phyloP scores from a whole-genome alignment of 2,113 vertebrate species.

The Panurus biarmicus region DNA sequence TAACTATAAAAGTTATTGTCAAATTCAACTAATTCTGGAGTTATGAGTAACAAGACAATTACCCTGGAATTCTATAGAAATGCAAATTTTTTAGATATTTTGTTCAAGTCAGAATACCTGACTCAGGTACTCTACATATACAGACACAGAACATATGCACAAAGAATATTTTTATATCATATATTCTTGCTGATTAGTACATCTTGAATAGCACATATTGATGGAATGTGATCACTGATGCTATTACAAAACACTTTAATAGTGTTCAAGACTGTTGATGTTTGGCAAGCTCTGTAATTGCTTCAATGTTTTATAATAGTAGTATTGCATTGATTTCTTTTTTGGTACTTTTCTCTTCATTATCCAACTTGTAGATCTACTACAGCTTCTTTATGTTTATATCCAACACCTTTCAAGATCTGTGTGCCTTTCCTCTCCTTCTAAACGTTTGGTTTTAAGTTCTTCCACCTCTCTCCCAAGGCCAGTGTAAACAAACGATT shows the following conservation, averaged over 20 bases:
- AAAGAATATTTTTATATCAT: background rate
- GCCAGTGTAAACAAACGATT: background rate
- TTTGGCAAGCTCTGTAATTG: background rate
- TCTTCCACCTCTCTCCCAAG: slow-evolving; percentile 3
- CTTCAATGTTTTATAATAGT: slow-evolving; percentile 3
- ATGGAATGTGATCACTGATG: background rate
- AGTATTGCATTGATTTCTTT: background rate
- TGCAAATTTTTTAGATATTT: background rate
- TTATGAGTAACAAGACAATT: background rate
- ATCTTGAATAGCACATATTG: background rate
- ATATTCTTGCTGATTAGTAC: background rate
- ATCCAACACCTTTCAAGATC: background rate
- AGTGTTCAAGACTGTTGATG: background rate
- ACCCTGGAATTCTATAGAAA: background rate
- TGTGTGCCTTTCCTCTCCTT: background rate
- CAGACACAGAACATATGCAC: background rate
- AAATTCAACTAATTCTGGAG: background rate
- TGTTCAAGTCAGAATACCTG: background rate
- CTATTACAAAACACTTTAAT: background rate
- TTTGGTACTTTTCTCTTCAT: background rate
- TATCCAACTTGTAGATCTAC: background rate
- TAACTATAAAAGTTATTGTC: background rate
- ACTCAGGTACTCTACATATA: background rate
- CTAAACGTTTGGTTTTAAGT: background rate
- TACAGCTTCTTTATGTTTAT: background rate